Conservation (phyloP, 2,888 invertebrate genomes). For the Notodromas monacha region DNA sequence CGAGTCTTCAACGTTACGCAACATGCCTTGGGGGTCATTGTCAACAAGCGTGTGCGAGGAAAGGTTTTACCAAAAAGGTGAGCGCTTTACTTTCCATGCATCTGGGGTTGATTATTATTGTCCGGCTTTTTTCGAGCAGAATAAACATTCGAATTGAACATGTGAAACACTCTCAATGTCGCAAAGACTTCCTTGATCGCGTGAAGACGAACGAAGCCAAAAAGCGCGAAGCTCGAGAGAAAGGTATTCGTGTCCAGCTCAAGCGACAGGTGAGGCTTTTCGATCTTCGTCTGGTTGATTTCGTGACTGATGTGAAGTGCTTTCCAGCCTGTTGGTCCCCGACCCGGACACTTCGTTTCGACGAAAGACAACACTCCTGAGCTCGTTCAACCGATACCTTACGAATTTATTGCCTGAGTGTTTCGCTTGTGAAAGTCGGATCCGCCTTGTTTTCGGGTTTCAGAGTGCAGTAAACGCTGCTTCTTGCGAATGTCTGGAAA, state of each 20-base stretch:
- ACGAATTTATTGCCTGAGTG: slow-evolving; percentile 79
- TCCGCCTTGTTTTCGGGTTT: too few relatives aligned
- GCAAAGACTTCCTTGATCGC: slow-evolving; percentile 73
- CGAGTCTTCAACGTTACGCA: slow-evolving; percentile 90
- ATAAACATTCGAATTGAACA: slow-evolving; percentile 95
- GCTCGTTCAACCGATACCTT: slow-evolving; percentile 67
- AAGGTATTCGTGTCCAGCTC: slow-evolving; percentile 29
- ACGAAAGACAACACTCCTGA: slow-evolving; percentile 40
- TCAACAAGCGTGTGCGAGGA: slow-evolving; percentile 86
- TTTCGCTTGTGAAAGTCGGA: too few relatives aligned
- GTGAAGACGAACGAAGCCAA: slow-evolving; percentile 68
- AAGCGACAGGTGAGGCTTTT: slow-evolving; percentile 24
- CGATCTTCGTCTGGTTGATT: slow-evolving; percentile 8
- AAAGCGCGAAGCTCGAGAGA: slow-evolving; percentile 49
- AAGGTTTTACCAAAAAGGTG: slow-evolving; percentile 48
- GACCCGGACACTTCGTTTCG: slow-evolving; percentile 51
- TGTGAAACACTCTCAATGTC: slow-evolving; percentile 83
- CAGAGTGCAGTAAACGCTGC: too few relatives aligned
- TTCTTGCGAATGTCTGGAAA: too few relatives aligned
- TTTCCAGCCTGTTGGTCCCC: slow-evolving; percentile 46
- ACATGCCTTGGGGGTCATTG: slow-evolving; percentile 87
- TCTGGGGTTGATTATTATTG: too few relatives aligned
- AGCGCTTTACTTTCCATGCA: too few relatives aligned
- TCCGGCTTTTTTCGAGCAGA: slow-evolving; percentile 13
- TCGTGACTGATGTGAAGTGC: too few relatives aligned